phyloP scores from a whole-genome alignment of 2,888 invertebrate species.

The Serrognathus titanus region DNA sequence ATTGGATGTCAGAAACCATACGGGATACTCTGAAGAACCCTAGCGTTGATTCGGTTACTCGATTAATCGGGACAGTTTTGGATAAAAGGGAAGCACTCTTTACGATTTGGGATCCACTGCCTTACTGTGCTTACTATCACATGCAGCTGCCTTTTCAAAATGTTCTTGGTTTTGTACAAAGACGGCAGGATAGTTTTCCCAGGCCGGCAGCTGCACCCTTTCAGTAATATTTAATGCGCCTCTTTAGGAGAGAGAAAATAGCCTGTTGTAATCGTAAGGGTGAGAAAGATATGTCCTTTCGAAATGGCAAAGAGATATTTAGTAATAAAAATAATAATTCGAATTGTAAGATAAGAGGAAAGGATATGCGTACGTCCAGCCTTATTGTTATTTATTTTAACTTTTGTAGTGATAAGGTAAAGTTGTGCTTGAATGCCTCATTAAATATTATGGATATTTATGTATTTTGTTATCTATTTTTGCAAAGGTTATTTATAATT shows the following conservation, averaged over 20 bases:
- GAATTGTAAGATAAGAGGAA: neutral
- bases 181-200: slow-evolving; percentile 47
- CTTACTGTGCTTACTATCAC: slow-evolving; percentile 83
- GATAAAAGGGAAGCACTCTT: slow-evolving; percentile 79
- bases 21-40: slow-evolving; percentile 50
- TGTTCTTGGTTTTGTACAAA: slow-evolving; percentile 55
- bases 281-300: too few relatives aligned
- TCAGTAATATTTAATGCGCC: slow-evolving; percentile 30
- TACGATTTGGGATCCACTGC: slow-evolving; percentile 80
- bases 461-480: neutral
- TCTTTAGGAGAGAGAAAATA: slow-evolving; percentile 41
- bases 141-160: slow-evolving; percentile 69
- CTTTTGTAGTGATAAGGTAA: neutral
- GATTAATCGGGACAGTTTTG: slow-evolving; percentile 64
- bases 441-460: neutral
- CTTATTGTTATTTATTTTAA: neutral
- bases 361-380: neutral
- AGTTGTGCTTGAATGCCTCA: too few relatives aligned
- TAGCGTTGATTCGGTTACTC: slow-evolving; percentile 53
- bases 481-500: neutral
- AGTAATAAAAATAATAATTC: neutral
- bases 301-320: too few relatives aligned
- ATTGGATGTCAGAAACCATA: slow-evolving; percentile 61
- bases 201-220: slow-evolving; percentile 45
- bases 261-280: slow-evolving; percentile 29